A percentile compares a stretch with the other conserved stretches of the same genome.
Evolutionary conservation across 2,888 invertebrate species (phyloP).

Genomic region (Zygothrica quintamaculata): DNA sequence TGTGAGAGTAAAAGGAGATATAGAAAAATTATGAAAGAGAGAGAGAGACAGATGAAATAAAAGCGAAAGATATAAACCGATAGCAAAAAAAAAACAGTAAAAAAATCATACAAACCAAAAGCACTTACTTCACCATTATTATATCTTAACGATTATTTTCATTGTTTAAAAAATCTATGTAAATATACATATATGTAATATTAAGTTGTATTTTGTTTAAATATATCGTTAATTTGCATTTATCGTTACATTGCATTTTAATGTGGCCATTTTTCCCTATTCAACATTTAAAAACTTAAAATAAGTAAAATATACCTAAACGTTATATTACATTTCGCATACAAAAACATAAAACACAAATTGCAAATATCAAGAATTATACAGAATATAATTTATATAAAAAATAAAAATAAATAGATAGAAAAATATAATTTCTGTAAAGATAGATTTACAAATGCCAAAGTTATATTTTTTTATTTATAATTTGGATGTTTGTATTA

Average conservation of each 20-base stretch:
- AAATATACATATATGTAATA: conserved; percentile 50
- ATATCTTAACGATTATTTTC: conserved; percentile 47
- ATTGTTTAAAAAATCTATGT: conserved; percentile 37
- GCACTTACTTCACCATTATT: conserved; percentile 67
- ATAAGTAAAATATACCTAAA: conserved; percentile 53
- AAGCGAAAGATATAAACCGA: conserved; percentile 10
- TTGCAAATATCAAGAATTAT: conserved; percentile 26
- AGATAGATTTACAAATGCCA: conserved; percentile 47
- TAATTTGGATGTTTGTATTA: conserved; percentile 19
- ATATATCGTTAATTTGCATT: conserved; percentile 41
- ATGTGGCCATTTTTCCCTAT: conserved; percentile 22
- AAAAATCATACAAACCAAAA: conserved; percentile 67
- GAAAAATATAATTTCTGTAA: conserved; percentile 42
- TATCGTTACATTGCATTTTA: conserved; percentile 30
- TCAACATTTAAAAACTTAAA: conserved; percentile 56
- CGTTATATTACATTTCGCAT: conserved; percentile 33
- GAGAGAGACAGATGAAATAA: conserved; percentile 17
- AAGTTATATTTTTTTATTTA: conserved; percentile 20
- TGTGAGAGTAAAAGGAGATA: conserved; percentile 12
- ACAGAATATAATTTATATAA: conserved; percentile 31
- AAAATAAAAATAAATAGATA: conserved; percentile 52
- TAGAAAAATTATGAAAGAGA: conserved; percentile 19
- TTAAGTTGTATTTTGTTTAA: conserved; percentile 33
- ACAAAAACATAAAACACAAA: conserved; percentile 40
- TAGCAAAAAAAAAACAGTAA: conserved; percentile 28